Evolutionary conservation across 2,113 vertebrate genomes (phyloP), one percentile per base, ranked within the genome.

Genomic region (Pollimyrus isidori): DNA sequence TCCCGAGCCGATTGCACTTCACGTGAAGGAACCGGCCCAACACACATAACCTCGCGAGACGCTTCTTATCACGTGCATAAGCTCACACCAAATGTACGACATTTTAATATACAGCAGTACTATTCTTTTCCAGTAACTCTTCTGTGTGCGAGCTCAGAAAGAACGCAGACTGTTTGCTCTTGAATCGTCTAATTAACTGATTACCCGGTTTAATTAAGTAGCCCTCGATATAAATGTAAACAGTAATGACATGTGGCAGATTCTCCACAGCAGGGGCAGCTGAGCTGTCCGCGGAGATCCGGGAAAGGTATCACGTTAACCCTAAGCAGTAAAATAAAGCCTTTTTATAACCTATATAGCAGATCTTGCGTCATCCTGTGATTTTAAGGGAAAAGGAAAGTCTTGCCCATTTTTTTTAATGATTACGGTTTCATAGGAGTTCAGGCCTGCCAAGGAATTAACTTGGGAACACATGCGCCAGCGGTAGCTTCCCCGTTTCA

Each of bases 401-500:
- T 88, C 90, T 91, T 90, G 85, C 88, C 87, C 85, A 69, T 93
- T 94, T 92, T 76, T 89, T 95, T 95, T 95, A 94, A 96, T 95
- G 94, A 95, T 94, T 88, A 76, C 92, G 89, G 91, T 94, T 95
- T 95, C 93, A 93, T 91, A 91, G 89, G 89, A 91, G 91, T 92
- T 93, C 92, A 94, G 92, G 94, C 69, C 93, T 93, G 92, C 92
- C 94, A 65, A 89, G 91, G 94, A 94, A 94, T 95, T 95, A 95
- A 94, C 90, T 90, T 90, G 90, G 92, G 93, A 95, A 95, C 93
- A 94, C 93, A 93, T 93, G 92, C 92, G 90, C 92, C 91, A 93
- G 92, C 93, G 93, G 94, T 95, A 95, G 93, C 95, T 94, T 95
- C 93, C 92, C 95, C 93, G 93, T 94, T 94, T 95, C 94, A 95